Evolutionary conservation across 2,797 vertebrate species (phyloP).

Genomic region (Epinephelus coioides): DNA sequence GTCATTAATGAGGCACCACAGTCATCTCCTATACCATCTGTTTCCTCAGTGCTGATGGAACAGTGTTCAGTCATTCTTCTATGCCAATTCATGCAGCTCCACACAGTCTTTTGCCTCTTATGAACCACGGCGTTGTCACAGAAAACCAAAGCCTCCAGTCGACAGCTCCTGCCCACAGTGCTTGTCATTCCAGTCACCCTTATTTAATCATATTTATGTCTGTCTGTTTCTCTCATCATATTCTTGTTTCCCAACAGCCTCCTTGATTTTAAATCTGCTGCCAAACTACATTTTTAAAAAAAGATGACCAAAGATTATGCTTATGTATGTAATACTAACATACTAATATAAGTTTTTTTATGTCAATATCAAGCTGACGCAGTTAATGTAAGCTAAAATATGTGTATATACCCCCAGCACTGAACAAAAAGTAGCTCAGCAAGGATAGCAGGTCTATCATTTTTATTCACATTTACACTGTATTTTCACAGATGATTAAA

Average conservation of each 20-base stretch:
- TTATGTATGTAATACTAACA: too few species aligned
- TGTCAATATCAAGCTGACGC: too few species aligned
- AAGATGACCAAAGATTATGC: too few species aligned
- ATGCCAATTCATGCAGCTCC: constrained; percentile 4
- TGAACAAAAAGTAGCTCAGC: too few species aligned
- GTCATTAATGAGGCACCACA: constrained; percentile 21
- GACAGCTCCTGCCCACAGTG: constrained; percentile 9
- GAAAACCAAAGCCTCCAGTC: constrained; percentile 18
- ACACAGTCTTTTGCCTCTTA: not conserved
- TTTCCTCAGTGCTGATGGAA: constrained; percentile 20
- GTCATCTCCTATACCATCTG: constrained; percentile 31
- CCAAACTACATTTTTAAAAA: too few species aligned
- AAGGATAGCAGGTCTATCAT: too few species aligned
- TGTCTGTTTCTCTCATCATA: not conserved
- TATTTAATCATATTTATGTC: constrained; percentile 24
- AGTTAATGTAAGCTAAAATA: too few species aligned
- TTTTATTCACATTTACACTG: too few species aligned
- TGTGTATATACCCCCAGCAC: too few species aligned
- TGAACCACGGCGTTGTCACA: not conserved
- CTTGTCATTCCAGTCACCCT: constrained; percentile 13
- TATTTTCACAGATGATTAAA: too few species aligned
- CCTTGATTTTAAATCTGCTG: not conserved
- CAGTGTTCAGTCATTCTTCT: constrained; percentile 15
- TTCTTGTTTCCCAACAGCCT: not conserved
- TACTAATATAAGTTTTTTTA: too few species aligned